Conservation (phyloP, 37 sponge, comb jelly and placozoan genomes). For the Haliclona indistincta region DNA sequence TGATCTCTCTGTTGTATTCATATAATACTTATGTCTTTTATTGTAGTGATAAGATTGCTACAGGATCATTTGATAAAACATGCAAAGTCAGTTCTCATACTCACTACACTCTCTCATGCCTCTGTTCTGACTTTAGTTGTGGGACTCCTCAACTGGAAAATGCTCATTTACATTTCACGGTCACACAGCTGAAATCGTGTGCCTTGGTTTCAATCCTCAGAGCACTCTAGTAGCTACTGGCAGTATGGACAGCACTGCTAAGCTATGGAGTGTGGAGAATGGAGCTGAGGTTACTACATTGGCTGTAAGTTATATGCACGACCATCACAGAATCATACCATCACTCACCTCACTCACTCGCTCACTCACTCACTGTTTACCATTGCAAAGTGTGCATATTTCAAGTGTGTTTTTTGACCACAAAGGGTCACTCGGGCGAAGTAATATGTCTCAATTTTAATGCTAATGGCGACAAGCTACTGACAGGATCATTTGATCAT, state of each 20-base stretch:
- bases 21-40: neutral
- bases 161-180: conserved; percentile 94
- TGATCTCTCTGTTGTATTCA: neutral
- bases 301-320: conserved; percentile 39
- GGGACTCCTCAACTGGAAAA: conserved; percentile 91
- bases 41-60: conserved; percentile 92
- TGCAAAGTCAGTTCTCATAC: conserved; percentile 66
- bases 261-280: conserved; percentile 84
- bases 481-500: conserved; percentile 97
- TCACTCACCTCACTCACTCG: too few species aligned
- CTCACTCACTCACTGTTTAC: too few species aligned
- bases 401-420: neutral
- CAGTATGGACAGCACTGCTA: conserved; percentile 97
- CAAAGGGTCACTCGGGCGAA: conserved; percentile 93
- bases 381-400: too few species aligned
- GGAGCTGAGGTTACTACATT: conserved; percentile 83
- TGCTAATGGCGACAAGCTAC: conserved; percentile 64
- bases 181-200: conserved; percentile 95
- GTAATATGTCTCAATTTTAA: conserved; percentile 90
- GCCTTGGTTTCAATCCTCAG: conserved; percentile 85
- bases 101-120: neutral
- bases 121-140: conserved; percentile 50
- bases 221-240: conserved; percentile 92
- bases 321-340: neutral
- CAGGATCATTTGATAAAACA: conserved; percentile 98